Conservation (phyloP, 2,797 vertebrate genomes). For the Pseudopleuronectes americanus region DNA sequence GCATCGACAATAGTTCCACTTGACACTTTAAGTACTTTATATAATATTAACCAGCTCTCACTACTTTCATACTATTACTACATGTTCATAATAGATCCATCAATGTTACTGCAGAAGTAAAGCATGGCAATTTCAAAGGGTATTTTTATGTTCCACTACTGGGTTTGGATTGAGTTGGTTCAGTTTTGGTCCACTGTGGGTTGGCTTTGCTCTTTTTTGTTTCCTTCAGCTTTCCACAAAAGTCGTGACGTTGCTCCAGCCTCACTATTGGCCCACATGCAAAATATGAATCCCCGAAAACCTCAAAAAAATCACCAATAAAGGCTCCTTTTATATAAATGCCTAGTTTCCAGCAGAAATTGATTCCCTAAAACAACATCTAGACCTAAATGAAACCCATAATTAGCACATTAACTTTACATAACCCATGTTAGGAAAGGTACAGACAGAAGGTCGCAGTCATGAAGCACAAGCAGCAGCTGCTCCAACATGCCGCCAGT, state of each 20-base stretch:
- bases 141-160: not conserved
- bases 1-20: not conserved
- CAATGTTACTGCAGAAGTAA: not conserved
- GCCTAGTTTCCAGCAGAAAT: not conserved
- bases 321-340: not conserved
- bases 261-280: not conserved
- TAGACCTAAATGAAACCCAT: not conserved
- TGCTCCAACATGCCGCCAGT: constrained; percentile 32
- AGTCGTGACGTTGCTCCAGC: not conserved
- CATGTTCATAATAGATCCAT: too few relatives aligned
- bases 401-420: not conserved
- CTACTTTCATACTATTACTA: too few relatives aligned
- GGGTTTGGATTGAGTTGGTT: not conserved
- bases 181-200: not conserved
- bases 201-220: not conserved
- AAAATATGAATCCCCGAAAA: not conserved
- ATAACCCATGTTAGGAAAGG: not conserved
- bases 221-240: not conserved
- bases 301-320: not conserved
- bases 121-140: not conserved
- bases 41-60: too few relatives aligned
- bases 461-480: not conserved
- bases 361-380: not conserved
- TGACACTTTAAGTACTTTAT: not conserved
- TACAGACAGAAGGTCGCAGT: not conserved